These are phyloP conservation scores for Otolemur crassicaudatus DNA, from an alignment of 2,797 vertebrate species.

Conservation along the genomic window DNA sequence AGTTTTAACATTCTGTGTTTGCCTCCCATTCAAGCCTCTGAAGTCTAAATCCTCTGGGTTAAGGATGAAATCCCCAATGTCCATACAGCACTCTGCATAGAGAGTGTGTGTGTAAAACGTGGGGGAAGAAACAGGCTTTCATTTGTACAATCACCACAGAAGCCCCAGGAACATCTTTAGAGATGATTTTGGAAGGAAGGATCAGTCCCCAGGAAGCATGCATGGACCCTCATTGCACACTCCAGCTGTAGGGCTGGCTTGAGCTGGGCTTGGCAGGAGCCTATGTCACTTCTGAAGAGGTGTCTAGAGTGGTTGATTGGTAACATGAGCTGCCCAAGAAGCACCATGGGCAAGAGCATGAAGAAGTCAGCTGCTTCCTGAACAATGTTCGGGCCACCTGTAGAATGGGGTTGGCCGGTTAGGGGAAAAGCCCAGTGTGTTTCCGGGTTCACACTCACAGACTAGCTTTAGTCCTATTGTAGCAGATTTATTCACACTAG, in stretches of 20 bases:
- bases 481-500: not conserved
- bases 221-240: rapidly evolving
- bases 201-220: not conserved
- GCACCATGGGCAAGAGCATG: not conserved
- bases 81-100: not conserved
- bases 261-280: not conserved
- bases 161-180: not conserved
- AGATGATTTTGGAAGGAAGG: not conserved
- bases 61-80: not conserved
- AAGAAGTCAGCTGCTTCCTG: not conserved
- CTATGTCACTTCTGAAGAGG: not conserved
- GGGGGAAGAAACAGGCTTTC: not conserved
- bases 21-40: not conserved
- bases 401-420: not conserved
- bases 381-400: not conserved
- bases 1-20: not conserved
- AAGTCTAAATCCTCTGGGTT: not conserved
- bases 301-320: not conserved
- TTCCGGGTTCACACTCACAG: not conserved
- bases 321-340: not conserved
- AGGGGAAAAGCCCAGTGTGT: not conserved
- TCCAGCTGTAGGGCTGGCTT: not conserved
- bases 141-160: not conserved
- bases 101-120: not conserved
- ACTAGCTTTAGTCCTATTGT: not conserved